A percentile compares a stretch with the other conserved stretches of the same genome.
These are phyloP conservation scores for Gobio occitaniae DNA, from an alignment of 2,797 vertebrate genomes.

Conservation along the genomic window DNA sequence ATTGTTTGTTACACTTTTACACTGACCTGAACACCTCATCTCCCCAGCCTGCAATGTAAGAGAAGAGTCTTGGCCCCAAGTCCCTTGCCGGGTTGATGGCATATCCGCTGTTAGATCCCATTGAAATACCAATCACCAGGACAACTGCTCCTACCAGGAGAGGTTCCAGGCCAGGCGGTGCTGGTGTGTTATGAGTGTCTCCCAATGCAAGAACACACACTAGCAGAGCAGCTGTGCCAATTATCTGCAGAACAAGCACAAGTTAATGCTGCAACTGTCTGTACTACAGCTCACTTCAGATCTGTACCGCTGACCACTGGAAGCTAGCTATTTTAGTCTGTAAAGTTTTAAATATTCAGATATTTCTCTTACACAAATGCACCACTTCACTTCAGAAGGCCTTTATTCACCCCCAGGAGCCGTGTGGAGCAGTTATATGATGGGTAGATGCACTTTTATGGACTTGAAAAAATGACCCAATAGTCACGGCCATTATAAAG, in stretches of 20 bases:
- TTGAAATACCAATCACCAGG: slow-evolving; percentile 77
- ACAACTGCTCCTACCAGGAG: slow-evolving; percentile 74
- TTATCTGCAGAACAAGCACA: slow-evolving; percentile 66
- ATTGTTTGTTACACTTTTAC: slow-evolving; percentile 4
- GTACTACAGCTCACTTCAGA: background rate
- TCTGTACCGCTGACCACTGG: too few relatives aligned
- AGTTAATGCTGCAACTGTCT: background rate
- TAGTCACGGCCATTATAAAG: too few relatives aligned
- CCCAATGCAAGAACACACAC: slow-evolving; percentile 77
- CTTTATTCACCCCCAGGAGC: too few relatives aligned
- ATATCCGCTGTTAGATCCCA: slow-evolving; percentile 83
- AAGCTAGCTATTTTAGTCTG: too few relatives aligned
- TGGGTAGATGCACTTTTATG: too few relatives aligned
- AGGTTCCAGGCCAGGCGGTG: slow-evolving; percentile 73
- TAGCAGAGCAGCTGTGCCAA: slow-evolving; percentile 78
- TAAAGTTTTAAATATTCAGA: too few relatives aligned
- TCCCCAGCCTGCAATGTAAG: slow-evolving; percentile 78
- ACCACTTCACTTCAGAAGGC: too few relatives aligned
- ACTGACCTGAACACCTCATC: slow-evolving; percentile 79
- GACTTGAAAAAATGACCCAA: too few relatives aligned
- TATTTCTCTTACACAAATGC: too few relatives aligned
- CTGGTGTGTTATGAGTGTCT: slow-evolving; percentile 70
- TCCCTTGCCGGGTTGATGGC: slow-evolving; percentile 83
- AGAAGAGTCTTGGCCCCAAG: slow-evolving; percentile 78
- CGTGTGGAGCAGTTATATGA: too few relatives aligned